Evolutionary conservation across 2,797 vertebrate genomes (phyloP).

Genomic region (Epinephelus malabaricus): DNA sequence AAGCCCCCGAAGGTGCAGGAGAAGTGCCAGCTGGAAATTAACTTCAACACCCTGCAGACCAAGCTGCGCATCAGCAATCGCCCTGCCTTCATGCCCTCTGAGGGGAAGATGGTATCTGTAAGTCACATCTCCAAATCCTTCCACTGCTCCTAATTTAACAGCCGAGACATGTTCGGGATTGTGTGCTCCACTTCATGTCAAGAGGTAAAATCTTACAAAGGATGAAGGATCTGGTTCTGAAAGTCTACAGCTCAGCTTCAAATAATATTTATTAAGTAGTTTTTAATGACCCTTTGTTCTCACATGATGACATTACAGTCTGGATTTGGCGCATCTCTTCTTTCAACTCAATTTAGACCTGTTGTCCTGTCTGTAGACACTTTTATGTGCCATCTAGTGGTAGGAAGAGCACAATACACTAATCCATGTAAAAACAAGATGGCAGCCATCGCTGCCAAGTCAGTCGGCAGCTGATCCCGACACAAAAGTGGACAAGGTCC

Average conservation of each 20-base stretch:
- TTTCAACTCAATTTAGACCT: no score
- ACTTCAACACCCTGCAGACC: conserved; percentile 98
- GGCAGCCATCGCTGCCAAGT: no score
- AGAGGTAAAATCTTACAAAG: neutral
- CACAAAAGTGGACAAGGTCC: no score
- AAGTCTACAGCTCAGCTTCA: neutral
- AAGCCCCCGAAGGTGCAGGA: conserved; percentile 98
- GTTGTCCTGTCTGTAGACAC: no score
- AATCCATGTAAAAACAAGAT: no score
- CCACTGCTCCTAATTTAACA: neutral
- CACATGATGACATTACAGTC: no score
- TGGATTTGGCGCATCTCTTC: no score
- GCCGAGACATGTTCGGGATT: neutral
- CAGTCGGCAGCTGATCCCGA: no score
- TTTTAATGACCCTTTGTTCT: no score
- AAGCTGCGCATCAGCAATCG: conserved; percentile 97
- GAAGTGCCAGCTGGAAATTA: conserved; percentile 98
- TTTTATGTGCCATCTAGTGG: no score
- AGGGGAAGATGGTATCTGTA: conserved; percentile 99
- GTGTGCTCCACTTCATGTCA: neutral
- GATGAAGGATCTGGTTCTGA: neutral
- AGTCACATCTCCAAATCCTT: conserved; percentile 73
- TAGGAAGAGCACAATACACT: no score
- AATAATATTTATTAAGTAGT: neutral
- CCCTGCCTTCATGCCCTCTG: conserved; percentile 98